phyloP scores from a whole-genome alignment of 2,888 invertebrate genomes.

The Acheta domesticus region DNA sequence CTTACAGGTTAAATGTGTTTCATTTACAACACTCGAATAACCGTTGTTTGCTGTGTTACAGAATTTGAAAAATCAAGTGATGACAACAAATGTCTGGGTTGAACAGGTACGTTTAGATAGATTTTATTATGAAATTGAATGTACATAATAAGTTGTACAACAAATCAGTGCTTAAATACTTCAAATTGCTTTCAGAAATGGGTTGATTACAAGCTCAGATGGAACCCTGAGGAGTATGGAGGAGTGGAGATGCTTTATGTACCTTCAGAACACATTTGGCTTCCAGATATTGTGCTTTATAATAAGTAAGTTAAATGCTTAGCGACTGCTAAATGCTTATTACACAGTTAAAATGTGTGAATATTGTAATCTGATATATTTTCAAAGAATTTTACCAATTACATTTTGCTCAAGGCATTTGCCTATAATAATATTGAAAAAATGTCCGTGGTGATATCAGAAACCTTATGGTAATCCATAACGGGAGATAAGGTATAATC shows the following conservation, averaged over 20 bases:
- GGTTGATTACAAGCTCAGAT: conserved; percentile 84
- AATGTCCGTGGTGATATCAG: no score
- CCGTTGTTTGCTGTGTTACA: conserved; percentile 36
- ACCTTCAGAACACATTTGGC: conserved; percentile 94
- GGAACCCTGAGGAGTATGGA: conserved; percentile 88
- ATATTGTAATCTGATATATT: no score
- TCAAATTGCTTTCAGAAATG: conserved; percentile 65
- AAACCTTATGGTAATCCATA: no score
- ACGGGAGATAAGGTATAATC: no score
- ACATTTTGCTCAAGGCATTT: no score
- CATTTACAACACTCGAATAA: no score
- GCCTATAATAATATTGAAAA: no score
- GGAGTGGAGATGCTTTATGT: conserved; percentile 89
- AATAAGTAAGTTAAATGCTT: neutral
- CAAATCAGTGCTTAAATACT: neutral
- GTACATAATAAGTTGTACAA: neutral
- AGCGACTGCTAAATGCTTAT: no score
- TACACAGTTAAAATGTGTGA: no score
- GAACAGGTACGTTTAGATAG: conserved; percentile 65
- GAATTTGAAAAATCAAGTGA: conserved; percentile 88
- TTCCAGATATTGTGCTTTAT: conserved; percentile 91
- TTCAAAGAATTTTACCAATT: no score
- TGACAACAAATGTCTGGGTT: conserved; percentile 93
- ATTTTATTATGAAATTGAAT: neutral
- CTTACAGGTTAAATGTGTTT: no score